A percentile compares a stretch with the other conserved stretches of the same genome.
Evolutionary conservation across 2,797 vertebrate genomes (phyloP).

Genomic region (Liparis tanakae): DNA sequence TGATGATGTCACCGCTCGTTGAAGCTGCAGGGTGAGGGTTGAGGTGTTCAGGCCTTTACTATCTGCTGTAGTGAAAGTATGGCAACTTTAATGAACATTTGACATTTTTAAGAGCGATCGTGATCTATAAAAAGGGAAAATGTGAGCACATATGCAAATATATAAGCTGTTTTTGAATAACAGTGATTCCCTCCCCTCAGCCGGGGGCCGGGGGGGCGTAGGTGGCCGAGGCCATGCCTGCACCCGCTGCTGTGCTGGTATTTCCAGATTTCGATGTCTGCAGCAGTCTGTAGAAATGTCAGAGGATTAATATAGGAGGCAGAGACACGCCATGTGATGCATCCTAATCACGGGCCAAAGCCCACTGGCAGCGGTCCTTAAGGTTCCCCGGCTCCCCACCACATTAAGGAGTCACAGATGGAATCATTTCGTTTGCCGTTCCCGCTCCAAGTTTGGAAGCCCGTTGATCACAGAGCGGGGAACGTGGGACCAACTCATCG

Average conservation of each 20-base stretch:
- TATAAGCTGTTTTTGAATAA: no score
- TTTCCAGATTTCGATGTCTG: slow-evolving; percentile 67
- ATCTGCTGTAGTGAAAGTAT: no score
- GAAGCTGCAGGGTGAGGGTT: no score
- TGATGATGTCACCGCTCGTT: no score
- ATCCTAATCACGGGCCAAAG: slow-evolving; percentile 65
- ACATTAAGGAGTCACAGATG: slow-evolving; percentile 63
- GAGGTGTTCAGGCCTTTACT: no score
- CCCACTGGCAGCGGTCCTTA: slow-evolving; percentile 60
- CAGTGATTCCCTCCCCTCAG: no score
- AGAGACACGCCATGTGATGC: slow-evolving; percentile 47
- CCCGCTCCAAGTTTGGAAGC: slow-evolving; percentile 45
- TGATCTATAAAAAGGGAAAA: no score
- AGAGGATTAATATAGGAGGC: slow-evolving; percentile 71
- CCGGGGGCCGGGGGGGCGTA: slow-evolving; percentile 24
- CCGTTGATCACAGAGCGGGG: slow-evolving; percentile 41
- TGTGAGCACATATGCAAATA: no score
- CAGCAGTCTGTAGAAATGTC: slow-evolving; percentile 73
- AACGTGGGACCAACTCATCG: slow-evolving; percentile 42
- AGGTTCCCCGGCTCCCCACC: slow-evolving; percentile 30
- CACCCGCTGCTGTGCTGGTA: no score
- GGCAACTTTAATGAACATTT: no score
- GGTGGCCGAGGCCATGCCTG: no score
- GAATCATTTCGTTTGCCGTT: slow-evolving; percentile 59
- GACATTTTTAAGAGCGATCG: no score